Evolutionary conservation across 1,140 invertebrate species (phyloP), one percentile per base, ranked within the genome.

Genomic region (Samia ricini): DNA sequence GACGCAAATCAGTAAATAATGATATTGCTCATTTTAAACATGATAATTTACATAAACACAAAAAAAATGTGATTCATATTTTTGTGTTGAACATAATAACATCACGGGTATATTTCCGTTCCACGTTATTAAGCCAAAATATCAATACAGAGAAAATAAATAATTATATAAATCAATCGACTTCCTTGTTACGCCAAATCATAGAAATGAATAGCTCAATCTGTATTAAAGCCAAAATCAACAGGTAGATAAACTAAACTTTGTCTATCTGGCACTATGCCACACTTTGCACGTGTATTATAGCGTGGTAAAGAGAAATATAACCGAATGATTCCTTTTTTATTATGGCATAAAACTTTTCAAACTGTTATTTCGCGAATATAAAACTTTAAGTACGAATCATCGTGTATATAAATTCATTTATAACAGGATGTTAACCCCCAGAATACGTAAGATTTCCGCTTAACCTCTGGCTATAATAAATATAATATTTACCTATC

Each of bases 201-300:
- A 33, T 67, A 70, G 64, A 64, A 77, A 73, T 79, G 73, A 72
- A 71, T 79, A 60, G 66, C 56, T 56, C 50, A 63, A 75, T 56
- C 64, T 77, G 81, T 76, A 69, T 74, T 64, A 62, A 60, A 69
- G 80, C 80, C 75, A 84, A 81, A 76, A 76, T 60, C 68, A 75
- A 79, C 72, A 72, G 58, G 65, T 74, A 76, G 64, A 79, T 80
- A 81, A 80, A 80, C 68, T 58, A 56, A 66, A 65, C 50, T 26
- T 63, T 67, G 52, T 61, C 59, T 72, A 63, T 71, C 64, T 84
- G 81, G 81, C 81, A 61, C 6, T 24, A 33, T 61, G 76, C 79
- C 79, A 79, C 54, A 59, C 42, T 52, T 65, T 69, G 68, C 68
- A 66, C 60, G 67, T 70, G 67, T 70, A 63, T 29, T 60, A n/a